Base-by-base conservation (phyloP, 2,888 invertebrate species). In the Sceliomorpha sp. region DNA sequence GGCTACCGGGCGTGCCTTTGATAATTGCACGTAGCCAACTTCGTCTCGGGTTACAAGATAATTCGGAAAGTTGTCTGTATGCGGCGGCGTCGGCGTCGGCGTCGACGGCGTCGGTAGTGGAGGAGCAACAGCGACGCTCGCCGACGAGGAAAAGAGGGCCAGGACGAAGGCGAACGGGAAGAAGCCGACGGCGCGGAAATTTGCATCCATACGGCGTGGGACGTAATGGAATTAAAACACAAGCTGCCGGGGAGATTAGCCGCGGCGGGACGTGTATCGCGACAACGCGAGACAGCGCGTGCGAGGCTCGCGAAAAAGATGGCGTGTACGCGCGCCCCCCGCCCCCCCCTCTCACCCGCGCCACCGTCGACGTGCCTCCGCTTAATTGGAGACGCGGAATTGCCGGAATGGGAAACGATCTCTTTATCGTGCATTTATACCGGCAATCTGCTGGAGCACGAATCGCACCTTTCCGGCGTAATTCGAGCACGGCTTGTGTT, bases 11-110 rank as follows among this genome's bases (percentile, higher is more conserved):
- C 69, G 62, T 62, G 69, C 58, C 68, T 74, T 75, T 67, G 71
- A 75, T 80, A 81, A 78, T 80, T 83, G 79, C 74, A 70, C 79
- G 70, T 74, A 73, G 56, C 63, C 50, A 66, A 58, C 66, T 73
- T 70, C 70, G 77, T 73, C 72, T 77, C 76, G 78, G 77, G 77
- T 81, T 80, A 82, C 81, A 79, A 78, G 82, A 82, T 84, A 82
- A 84, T 83, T 82, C 79, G 76, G 76, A 80, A 84, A 83, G 82
- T 84, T 84, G 70, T 48, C 64, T 42, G 44, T 62, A 13, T 51
- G 26, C 55, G 24, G 51, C 50, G 24, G 48, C 34, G 29, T 10
- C 27, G 27, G 36, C 8, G 40, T 15, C 31, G 29, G 36, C 14
- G 14, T 2, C 13, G 12, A 36, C 6, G 36, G 15, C 13, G 36